Evolutionary conservation across 2,888 invertebrate genomes (phyloP), one percentile per base, ranked within the genome.

Genomic region (Volucella bombylans): DNA sequence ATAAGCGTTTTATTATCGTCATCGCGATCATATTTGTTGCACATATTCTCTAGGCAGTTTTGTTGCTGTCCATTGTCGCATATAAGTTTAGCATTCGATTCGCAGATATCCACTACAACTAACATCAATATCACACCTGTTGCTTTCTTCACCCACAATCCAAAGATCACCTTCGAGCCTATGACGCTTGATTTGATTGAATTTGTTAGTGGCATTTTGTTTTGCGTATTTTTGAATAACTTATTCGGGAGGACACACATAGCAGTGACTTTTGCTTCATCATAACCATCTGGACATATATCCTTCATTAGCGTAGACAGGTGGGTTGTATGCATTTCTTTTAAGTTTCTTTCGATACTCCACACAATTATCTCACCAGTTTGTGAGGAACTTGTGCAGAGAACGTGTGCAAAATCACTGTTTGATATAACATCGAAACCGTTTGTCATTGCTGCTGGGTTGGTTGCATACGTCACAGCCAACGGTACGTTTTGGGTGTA

Each of bases 401-500:
- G 90, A 88, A 94, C 92, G 78, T 94, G 93, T 0, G 94, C 93
- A 1, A 93, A 93, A 88, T 94, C 94, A 86, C 94, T 94, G 81
- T 93, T 93, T 1, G 94, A 94, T n/a, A 94, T 93, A 1, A 94
- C 90, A 54, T 93, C 91, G 8, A 94, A 93, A 69, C 92, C 92
- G 2, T 92, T 91, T 14, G 94, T 93, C 10, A 93, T 92, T 12
- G 94, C 92, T 1, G 96, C 96, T 59, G 96, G 96, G 87, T 95
- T 95, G 54, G 97, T 96, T 11, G 97, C 97, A 90, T 96, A 95
- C 54, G 96, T 96, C 43, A 96, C 94, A 90, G 96, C 96, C 68
- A 98, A 93, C 4, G 98, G 98, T 80, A 98, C 98, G 92, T 98
- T 98, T 92, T 97, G 97, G 11, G 98, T 98, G 90, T 97, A 97